Evolutionary conservation across 2,113 vertebrate species (phyloP).

Genomic region (Sander vitreus): DNA sequence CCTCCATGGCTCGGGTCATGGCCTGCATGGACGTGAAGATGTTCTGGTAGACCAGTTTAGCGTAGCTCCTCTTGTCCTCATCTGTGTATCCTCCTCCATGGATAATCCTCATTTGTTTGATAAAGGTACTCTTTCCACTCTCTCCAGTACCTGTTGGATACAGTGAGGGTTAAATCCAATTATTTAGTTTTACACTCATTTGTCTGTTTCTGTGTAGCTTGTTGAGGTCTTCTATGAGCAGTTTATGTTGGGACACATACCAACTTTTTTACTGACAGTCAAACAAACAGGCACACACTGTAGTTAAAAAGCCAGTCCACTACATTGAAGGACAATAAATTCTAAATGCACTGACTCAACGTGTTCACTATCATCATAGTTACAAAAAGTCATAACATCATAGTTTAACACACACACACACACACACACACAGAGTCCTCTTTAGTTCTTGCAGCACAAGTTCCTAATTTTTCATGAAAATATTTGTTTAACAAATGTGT

Average conservation of each 20-base stretch:
- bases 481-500: conserved; percentile 74
- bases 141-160: conserved; percentile 88
- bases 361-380: neutral
- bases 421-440: neutral
- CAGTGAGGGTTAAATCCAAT: neutral
- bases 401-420: neutral
- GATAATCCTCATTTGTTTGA: conserved; percentile 96
- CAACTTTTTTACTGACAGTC: neutral
- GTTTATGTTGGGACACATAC: neutral
- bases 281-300: conserved; percentile 4
- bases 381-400: neutral
- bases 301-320: neutral
- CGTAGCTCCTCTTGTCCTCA: conserved; percentile 89
- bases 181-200: neutral
- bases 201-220: conserved; percentile 19
- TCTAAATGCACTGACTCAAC: neutral
- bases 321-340: neutral
- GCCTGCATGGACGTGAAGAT: conserved; percentile 91
- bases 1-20: conserved; percentile 90
- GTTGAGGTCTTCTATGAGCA: neutral
- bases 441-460: neutral
- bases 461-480: neutral
- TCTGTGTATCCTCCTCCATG: conserved; percentile 92
- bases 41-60: conserved; percentile 92
- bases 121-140: conserved; percentile 93